Conservation (phyloP, 2,888 invertebrate genomes). For the Eurytoma californica region DNA sequence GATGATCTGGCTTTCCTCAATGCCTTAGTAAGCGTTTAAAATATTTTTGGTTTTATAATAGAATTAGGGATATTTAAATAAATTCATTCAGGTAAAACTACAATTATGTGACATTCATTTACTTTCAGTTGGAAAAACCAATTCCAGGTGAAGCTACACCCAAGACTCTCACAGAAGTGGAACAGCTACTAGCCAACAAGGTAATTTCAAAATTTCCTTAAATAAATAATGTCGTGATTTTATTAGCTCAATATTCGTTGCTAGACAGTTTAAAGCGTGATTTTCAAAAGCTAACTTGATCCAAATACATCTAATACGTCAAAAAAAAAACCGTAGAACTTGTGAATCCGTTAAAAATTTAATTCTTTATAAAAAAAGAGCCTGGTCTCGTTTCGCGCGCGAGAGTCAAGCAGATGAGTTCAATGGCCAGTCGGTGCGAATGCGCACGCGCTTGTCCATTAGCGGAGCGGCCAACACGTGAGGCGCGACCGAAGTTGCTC, state of each 20-base stretch:
- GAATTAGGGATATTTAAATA: neutral
- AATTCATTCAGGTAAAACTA: neutral
- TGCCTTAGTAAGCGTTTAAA: conserved; percentile 76
- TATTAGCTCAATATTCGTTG: no score
- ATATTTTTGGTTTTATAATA: conserved; percentile 5
- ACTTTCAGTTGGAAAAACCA: conserved; percentile 66
- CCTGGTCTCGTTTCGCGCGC: neutral
- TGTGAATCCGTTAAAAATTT: no score
- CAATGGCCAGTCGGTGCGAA: conserved; percentile 1
- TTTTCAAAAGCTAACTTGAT: no score
- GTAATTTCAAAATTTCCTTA: conserved; percentile 57
- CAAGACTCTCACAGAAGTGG: conserved; percentile 70
- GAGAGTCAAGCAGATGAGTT: conserved; percentile 13
- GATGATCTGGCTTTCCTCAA: conserved; percentile 80
- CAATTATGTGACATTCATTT: conserved; percentile 1
- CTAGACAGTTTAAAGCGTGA: no score
- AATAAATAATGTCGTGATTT: no score
- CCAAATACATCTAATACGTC: neutral
- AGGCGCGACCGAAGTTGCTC: conserved; percentile 4
- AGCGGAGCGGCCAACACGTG: conserved; percentile 14
- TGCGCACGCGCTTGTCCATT: conserved; percentile 13
- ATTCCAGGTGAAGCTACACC: conserved; percentile 61
- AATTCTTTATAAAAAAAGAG: neutral
- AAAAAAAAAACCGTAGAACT: neutral
- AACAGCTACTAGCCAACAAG: conserved; percentile 71